These are phyloP conservation scores for Yponomeuta sedellus DNA, from an alignment of 2,888 invertebrate genomes.

Conservation along the genomic window DNA sequence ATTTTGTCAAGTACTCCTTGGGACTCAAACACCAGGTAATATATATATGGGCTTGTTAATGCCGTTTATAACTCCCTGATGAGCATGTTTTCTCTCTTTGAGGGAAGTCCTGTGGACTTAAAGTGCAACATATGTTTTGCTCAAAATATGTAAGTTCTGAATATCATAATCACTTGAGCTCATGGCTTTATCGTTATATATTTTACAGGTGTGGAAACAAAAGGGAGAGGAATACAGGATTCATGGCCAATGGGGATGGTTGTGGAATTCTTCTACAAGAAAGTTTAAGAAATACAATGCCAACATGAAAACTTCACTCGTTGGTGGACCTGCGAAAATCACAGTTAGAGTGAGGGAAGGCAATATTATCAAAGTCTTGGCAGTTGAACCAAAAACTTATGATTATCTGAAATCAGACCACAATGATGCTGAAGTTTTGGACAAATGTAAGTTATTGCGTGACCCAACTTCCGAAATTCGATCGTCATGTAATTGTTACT, in stretches of 20 bases:
- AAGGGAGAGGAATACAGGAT: constrained; percentile 98
- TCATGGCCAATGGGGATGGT: constrained; percentile 98
- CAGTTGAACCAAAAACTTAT: constrained; percentile 87
- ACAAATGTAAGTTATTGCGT: constrained; percentile 49
- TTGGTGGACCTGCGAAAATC: constrained; percentile 82
- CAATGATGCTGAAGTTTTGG: constrained; percentile 35
- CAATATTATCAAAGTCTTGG: constrained; percentile 82
- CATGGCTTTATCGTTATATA: neutral
- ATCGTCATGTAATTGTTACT: too few relatives aligned
- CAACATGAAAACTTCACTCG: constrained; percentile 43
- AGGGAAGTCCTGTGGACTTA: too few relatives aligned
- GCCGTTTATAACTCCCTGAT: neutral
- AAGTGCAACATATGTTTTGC: too few relatives aligned
- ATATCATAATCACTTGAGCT: neutral
- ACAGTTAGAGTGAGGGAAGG: constrained; percentile 86
- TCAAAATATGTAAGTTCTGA: neutral
- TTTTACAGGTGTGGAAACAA: constrained; percentile 90
- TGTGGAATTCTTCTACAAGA: constrained; percentile 88
- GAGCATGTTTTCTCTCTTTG: neutral
- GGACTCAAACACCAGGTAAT: constrained; percentile 92
- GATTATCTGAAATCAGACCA: constrained; percentile 78
- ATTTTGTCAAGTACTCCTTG: constrained; percentile 95
- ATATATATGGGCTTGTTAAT: constrained; percentile 3
- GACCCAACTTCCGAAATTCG: too few relatives aligned
- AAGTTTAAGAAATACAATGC: constrained; percentile 69